phyloP scores from a whole-genome alignment of 1,140 invertebrate species.

The Trichonephila clavipes region DNA sequence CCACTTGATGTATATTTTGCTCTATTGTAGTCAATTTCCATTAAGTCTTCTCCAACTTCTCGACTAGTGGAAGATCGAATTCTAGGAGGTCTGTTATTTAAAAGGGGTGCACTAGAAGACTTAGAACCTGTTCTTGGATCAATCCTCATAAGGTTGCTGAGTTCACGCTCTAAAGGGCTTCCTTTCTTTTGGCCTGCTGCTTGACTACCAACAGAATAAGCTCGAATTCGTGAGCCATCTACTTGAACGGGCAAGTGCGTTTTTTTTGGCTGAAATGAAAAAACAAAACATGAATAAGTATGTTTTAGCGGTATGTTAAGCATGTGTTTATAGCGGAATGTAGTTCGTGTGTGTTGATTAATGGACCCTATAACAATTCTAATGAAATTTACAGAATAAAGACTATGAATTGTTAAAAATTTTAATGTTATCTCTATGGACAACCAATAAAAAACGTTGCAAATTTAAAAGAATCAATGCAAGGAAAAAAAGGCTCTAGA shows the following conservation, averaged over 20 bases:
- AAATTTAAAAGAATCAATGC: no score
- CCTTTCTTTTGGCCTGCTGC: constrained; percentile 55
- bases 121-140: constrained; percentile 77
- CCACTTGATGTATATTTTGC: constrained; percentile 66
- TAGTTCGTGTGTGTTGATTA: no score
- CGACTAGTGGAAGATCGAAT: constrained; percentile 63
- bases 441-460: no score
- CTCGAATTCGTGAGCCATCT: constrained; percentile 82
- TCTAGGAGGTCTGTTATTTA: constrained; percentile 77
- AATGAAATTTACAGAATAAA: no score
- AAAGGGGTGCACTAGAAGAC: constrained; percentile 79
- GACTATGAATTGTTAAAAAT: no score
- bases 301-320: no score
- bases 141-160: constrained; percentile 44
- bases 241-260: constrained; percentile 66
- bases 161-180: constrained; percentile 60
- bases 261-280: constrained; percentile 68
- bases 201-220: constrained; percentile 93
- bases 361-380: no score
- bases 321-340: background rate
- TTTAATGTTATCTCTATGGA: no score
- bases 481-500: no score
- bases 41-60: constrained; percentile 77
- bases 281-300: background rate
- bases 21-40: constrained; percentile 79